Conservation (phyloP, 2,113 vertebrate species). For the Anolis sagrei region DNA sequence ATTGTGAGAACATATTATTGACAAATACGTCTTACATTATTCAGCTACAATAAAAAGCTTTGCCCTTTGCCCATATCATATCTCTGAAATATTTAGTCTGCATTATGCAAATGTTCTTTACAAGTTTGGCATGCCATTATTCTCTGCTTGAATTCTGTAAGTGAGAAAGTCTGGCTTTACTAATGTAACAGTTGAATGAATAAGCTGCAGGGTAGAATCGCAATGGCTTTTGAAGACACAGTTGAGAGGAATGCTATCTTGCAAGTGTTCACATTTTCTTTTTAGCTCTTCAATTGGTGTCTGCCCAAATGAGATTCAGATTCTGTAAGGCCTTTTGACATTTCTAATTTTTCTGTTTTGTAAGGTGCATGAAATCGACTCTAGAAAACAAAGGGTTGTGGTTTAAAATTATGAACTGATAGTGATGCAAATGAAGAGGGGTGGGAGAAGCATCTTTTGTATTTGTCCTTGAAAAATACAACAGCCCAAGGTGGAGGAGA, state of each 20-base stretch:
- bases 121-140: constrained; percentile 31
- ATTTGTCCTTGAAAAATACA: constrained; percentile 16
- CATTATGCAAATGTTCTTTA: constrained; percentile 53
- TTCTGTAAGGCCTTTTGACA: constrained; percentile 9
- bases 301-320: constrained; percentile 38
- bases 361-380: constrained; percentile 21
- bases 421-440: neutral
- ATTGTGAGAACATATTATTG: constrained; percentile 33
- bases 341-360: constrained; percentile 19
- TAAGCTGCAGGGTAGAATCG: constrained; percentile 30
- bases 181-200: constrained; percentile 40
- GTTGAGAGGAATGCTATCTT: constrained; percentile 29
- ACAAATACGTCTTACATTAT: constrained; percentile 31
- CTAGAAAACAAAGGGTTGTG: constrained; percentile 16
- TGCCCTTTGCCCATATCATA: constrained; percentile 54
- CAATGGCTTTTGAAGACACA: constrained; percentile 33
- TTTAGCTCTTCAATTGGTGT: constrained; percentile 38
- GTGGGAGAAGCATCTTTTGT: neutral
- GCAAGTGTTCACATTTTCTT: constrained; percentile 41
- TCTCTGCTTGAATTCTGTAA: constrained; percentile 53
- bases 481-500: neutral
- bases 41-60: constrained; percentile 35
- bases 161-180: constrained; percentile 35
- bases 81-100: constrained; percentile 62
- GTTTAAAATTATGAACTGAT: constrained; percentile 19